phyloP scores from a whole-genome alignment of 2,113 vertebrate genomes.

The Anguilla japonica region DNA sequence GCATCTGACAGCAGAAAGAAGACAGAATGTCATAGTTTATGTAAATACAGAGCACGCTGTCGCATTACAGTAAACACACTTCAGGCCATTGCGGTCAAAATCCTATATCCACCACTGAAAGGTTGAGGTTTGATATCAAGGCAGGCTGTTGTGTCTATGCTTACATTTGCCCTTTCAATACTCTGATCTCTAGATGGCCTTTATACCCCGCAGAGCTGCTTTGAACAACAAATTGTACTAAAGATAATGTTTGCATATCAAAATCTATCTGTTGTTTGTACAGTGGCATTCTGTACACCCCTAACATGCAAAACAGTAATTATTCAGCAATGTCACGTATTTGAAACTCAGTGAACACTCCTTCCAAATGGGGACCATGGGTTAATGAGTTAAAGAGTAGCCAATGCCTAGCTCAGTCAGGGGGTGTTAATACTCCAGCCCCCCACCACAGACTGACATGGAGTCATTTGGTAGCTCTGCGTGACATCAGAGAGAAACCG shows the following conservation, averaged over 20 bases:
- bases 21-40: not conserved
- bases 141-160: not conserved
- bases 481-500: not conserved
- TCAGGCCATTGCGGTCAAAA: not conserved
- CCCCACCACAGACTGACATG: not conserved
- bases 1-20: not conserved
- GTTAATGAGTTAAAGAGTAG: not conserved
- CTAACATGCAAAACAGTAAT: not conserved
- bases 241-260: not conserved
- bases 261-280: not conserved
- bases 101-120: slow-evolving; percentile 4
- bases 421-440: not conserved
- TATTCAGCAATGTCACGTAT: not conserved
- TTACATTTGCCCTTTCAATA: not conserved
- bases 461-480: not conserved
- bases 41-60: not conserved
- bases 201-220: not conserved
- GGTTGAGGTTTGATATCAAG: not conserved
- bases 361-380: not conserved
- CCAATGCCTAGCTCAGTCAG: not conserved
- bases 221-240: not conserved
- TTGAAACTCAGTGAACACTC: not conserved
- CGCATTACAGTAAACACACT: not conserved
- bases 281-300: not conserved
- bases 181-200: not conserved